Conservation (phyloP, 1,140 invertebrate genomes). For the Calosoma granatense region DNA sequence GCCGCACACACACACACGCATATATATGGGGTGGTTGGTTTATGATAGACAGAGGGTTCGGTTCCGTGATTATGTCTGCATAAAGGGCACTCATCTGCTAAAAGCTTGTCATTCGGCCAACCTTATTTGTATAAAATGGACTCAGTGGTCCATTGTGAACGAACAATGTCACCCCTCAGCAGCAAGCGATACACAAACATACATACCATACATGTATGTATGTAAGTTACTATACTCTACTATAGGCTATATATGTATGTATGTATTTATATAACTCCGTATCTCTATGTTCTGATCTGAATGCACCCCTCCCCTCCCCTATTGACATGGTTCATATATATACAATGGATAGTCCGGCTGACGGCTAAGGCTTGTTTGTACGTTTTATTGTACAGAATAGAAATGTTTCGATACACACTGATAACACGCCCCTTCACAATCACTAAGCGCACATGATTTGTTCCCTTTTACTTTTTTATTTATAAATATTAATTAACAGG, state of each 20-base stretch:
- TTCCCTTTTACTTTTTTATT: too few species aligned
- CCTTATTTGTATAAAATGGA: constrained; percentile 9
- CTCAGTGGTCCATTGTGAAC: constrained; percentile 5
- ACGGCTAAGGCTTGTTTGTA: not conserved
- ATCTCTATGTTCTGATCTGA: not conserved
- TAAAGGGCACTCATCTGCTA: constrained; percentile 6
- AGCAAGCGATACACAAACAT: not conserved
- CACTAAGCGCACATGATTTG: too few species aligned
- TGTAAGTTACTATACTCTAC: not conserved
- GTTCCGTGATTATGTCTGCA: not conserved
- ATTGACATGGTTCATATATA: not conserved
- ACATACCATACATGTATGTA: not conserved
- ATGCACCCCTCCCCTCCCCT: not conserved
- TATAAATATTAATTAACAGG: too few species aligned
- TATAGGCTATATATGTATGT: not conserved
- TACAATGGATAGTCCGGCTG: constrained; percentile 3
- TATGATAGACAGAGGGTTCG: not conserved
- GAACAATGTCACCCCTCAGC: constrained; percentile 1
- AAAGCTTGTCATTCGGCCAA: constrained; percentile 7
- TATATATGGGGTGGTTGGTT: not conserved
- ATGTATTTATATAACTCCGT: too few species aligned
- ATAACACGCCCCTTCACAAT: not conserved
- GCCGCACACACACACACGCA: not conserved
- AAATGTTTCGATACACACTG: constrained; percentile 7
- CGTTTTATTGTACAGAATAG: not conserved